A percentile compares a stretch with the other conserved stretches of the same genome.
Conservation (phyloP, 1,140 invertebrate species). For the Marisa cornuarietis region DNA sequence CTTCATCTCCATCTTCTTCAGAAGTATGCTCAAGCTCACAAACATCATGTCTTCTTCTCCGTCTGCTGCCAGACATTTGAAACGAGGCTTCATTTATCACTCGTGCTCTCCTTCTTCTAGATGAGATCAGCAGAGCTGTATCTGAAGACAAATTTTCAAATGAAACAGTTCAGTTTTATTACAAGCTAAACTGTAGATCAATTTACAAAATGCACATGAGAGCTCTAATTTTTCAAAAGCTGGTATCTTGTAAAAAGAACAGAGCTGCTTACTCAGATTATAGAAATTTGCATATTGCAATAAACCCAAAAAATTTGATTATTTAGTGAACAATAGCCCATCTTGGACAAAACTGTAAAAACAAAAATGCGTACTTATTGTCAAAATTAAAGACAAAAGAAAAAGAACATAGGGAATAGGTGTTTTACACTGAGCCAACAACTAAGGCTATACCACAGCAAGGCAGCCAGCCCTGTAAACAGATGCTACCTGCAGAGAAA, state of each 20-base stretch:
- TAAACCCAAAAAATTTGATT: neutral
- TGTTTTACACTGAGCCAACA: too few relatives aligned
- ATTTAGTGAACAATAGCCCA: too few relatives aligned
- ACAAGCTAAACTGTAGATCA: neutral
- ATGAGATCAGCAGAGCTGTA: neutral
- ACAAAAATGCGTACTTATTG: too few relatives aligned
- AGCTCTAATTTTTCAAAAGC: neutral
- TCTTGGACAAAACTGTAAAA: too few relatives aligned
- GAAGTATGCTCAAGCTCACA: neutral
- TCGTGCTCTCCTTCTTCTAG: neutral
- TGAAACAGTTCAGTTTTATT: neutral
- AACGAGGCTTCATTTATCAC: neutral
- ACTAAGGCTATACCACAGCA: too few relatives aligned
- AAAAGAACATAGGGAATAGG: too few relatives aligned
- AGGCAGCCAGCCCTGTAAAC: too few relatives aligned
- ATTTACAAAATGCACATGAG: neutral
- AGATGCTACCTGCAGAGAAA: too few relatives aligned
- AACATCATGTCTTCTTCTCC: neutral
- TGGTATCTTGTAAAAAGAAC: neutral
- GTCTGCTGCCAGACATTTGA: neutral
- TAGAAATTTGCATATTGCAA: neutral
- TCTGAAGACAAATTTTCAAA: neutral
- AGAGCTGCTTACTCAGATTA: neutral
- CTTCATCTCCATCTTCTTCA: constrained; percentile 16
- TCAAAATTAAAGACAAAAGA: too few relatives aligned